Base-by-base conservation (phyloP, 2,888 invertebrate genomes). In the Caenorhabditis zanzibari region DNA sequence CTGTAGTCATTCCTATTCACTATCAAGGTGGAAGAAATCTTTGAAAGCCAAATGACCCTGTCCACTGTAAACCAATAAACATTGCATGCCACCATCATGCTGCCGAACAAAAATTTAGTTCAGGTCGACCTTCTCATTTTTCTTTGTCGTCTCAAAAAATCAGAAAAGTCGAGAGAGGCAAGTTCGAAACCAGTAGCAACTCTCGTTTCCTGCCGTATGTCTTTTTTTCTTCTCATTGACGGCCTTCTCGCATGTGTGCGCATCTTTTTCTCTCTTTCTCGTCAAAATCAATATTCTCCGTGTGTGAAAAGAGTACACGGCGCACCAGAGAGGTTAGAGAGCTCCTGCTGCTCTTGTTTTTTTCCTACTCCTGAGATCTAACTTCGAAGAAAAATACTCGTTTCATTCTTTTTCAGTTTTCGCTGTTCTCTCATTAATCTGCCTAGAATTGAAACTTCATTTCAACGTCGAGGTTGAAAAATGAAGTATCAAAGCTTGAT, bases 171-270 rank as follows among this genome's bases (percentile, higher is more conserved):
- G 26, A 35, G 54, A 26, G 59, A 38, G 47, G 49, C 54, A 75
- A 75, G 66, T 75, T 75, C 58, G 59, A 68, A 75, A 75, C 75
- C 66, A 75, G 75, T 75, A 75, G 56, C 44, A 72, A 59, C 71
- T 71, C 72, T 32, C 41, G 47, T 47, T 44, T 44, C 61, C 54
- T 66, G 41, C 56, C 54, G 56, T 75, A 28, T 32, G 59, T 61
- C 44, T 28, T 26, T 61, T 72, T 35, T 49, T 61, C 61, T 38
- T 59, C 61, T 61, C 58, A 59, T 59, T 59, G 71, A 47, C 71
- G 58, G 58, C 41, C 64, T 59, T 32, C 44, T 22, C 59, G 71
- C 58, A 47, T 47, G 71, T 61, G 64, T 32, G 64, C 75, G 75
- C 66, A 68, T 75, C 66, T 75, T 68, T 75, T 44, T 38, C 22